Evolutionary conservation across 2,113 vertebrate species (phyloP).

Genomic region (cattle (Bos taurus)): ARS-UCD2.0 NC_037346.1:43474001-43474500

Average conservation of each 20-base stretch:
- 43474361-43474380: neutral
- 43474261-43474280: neutral
- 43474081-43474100: neutral
- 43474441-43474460: neutral
- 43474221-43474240: neutral
- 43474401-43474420: neutral
- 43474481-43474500: neutral
- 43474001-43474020: neutral
- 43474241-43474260: neutral
- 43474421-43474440: neutral
- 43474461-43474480: neutral
- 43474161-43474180: neutral
- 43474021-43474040: neutral
- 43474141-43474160: neutral
- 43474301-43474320: neutral
- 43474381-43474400: neutral
- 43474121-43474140: neutral
- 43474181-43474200: neutral
- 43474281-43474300: neutral
- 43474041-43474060: neutral
- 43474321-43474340: neutral
- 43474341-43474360: neutral
- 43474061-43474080: neutral
- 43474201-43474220: neutral
- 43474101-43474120: neutral